Percentiles rank a stretch among this genome's conserved stretches.
Evolutionary conservation across 2,113 vertebrate species (phyloP).

Genomic region (Martes martes): DNA sequence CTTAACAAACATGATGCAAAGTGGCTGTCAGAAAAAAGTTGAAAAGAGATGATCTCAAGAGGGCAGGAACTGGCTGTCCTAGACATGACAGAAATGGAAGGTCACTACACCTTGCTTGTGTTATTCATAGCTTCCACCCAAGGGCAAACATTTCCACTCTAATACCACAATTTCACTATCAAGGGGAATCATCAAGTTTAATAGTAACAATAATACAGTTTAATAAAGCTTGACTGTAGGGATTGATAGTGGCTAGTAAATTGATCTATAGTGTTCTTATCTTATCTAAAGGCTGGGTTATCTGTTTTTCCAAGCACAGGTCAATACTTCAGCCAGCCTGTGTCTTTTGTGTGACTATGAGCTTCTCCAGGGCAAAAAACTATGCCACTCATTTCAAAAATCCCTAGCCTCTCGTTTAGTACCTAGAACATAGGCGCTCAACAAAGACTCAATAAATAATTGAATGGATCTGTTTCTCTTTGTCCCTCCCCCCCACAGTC

Average conservation of each 20-base stretch:
- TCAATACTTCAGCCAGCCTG: not conserved
- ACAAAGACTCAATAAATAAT: not conserved
- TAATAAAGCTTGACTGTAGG: not conserved
- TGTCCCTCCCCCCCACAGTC: not conserved
- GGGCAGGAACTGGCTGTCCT: not conserved
- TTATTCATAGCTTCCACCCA: not conserved
- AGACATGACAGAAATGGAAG: not conserved
- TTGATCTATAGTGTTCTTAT: not conserved
- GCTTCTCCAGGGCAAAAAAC: not conserved
- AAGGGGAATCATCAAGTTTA: not conserved
- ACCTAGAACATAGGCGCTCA: not conserved
- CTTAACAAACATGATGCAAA: not conserved
- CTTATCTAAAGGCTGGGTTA: not conserved
- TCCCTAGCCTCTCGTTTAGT: not conserved
- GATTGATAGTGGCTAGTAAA: not conserved
- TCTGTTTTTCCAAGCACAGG: not conserved
- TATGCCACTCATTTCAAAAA: not conserved
- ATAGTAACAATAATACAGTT: not conserved
- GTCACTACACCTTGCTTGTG: not conserved
- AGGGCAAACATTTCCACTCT: not conserved
- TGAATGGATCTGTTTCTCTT: not conserved
- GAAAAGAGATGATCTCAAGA: not conserved
- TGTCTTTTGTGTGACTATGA: not conserved
- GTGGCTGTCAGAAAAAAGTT: not conserved
- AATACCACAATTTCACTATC: not conserved